These are phyloP conservation scores for Cheilosia scutellata DNA, from an alignment of 2,888 invertebrate genomes.

Conservation along the genomic window DNA sequence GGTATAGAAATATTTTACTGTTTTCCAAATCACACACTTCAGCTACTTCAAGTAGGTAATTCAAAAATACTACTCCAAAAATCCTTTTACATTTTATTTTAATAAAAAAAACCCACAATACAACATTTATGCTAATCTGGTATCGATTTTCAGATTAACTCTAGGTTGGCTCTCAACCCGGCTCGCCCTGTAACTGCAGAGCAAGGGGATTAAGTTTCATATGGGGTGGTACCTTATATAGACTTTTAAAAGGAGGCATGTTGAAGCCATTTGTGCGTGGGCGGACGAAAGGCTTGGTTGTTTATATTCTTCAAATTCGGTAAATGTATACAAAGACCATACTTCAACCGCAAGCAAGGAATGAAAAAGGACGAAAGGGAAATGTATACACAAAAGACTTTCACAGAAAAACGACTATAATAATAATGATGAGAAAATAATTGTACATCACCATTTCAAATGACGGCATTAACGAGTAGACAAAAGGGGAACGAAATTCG, in stretches of 20 bases:
- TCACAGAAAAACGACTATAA: neutral
- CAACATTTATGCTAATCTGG: slow-evolving; percentile 58
- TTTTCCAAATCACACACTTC: slow-evolving; percentile 24
- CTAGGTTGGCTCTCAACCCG: slow-evolving; percentile 2
- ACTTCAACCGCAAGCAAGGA: neutral
- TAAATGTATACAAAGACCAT: neutral
- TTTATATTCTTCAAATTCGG: neutral
- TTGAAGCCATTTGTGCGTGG: neutral
- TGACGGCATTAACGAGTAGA: slow-evolving; percentile 6
- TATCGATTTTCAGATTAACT: slow-evolving; percentile 63
- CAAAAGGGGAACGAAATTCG: neutral
- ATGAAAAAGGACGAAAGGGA: no score
- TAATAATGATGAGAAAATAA: slow-evolving; percentile 51
- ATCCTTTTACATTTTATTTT: neutral
- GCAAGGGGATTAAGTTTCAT: neutral
- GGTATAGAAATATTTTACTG: neutral
- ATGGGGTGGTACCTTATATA: neutral
- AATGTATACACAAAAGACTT: no score
- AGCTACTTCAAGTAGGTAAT: slow-evolving; percentile 17
- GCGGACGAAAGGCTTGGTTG: slow-evolving; percentile 18
- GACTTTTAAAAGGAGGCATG: neutral
- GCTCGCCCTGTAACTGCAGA: neutral
- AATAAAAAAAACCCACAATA: slow-evolving; percentile 32
- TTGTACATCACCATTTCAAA: slow-evolving; percentile 45
- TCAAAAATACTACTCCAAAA: slow-evolving; percentile 15